A percentile compares a stretch with the other conserved stretches of the same genome.
phyloP scores from a whole-genome alignment of 2,888 invertebrate genomes.

The Pemphredon lugubris region DNA sequence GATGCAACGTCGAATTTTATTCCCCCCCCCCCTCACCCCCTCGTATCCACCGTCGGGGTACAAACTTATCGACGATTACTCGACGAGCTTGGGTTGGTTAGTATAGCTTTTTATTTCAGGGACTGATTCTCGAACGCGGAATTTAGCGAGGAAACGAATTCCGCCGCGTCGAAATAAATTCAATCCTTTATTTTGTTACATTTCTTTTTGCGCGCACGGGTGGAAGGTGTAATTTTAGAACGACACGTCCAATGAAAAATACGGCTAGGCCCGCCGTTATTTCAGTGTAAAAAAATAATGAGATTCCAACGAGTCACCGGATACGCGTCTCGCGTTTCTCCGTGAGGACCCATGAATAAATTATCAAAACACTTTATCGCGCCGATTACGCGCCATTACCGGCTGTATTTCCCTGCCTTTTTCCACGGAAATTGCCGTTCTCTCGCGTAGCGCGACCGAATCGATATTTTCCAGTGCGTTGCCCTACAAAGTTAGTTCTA shows the following conservation, averaged over 20 bases:
- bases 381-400: constrained; percentile 46
- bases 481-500: too few species aligned
- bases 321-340: constrained; percentile 49
- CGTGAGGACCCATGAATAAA: constrained; percentile 36
- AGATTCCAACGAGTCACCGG: constrained; percentile 51
- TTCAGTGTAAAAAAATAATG: constrained; percentile 52
- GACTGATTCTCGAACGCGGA: too few species aligned
- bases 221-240: constrained; percentile 34
- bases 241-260: constrained; percentile 47
- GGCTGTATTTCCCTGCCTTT: constrained; percentile 21
- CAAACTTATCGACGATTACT: too few species aligned
- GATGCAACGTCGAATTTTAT: not conserved
- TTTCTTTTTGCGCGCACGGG: constrained; percentile 31
- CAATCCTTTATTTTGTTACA: constrained; percentile 38
- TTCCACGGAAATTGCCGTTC: not conserved
- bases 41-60: too few species aligned
- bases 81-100: too few species aligned
- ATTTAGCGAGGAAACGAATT: too few species aligned
- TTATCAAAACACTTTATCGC: constrained; percentile 52
- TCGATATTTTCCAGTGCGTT: not conserved
- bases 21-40: not conserved
- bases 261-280: constrained; percentile 42
- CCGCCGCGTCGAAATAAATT: constrained; percentile 26
- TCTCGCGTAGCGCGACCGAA: not conserved
- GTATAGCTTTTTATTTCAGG: too few species aligned